Evolutionary conservation across 2,797 vertebrate species (phyloP), one percentile per base, ranked within the genome.

Genomic region (Glossophaga mutica): DNA sequence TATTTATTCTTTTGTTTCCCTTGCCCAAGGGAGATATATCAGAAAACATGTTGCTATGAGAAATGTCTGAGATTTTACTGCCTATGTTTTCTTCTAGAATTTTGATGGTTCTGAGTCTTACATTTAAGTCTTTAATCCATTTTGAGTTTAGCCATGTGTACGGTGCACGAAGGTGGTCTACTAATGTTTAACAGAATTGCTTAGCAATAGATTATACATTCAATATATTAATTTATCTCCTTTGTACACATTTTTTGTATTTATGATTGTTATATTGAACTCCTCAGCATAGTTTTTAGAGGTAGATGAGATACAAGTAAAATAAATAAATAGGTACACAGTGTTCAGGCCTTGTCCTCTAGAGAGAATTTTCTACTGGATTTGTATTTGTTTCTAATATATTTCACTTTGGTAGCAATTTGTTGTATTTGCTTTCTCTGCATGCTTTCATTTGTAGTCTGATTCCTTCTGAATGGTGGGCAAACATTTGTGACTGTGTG

Each of bases 401-500:
- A 26, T 84, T 92, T 97, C 44, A 62, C 39, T 65, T 74, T 42
- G 37, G 46, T 76, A 67, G 55, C 55, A 82, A 85, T 88, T 93
- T 85, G 16, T 44, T 82, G 19, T 83, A 37, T 67, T 94, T 91
- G 39, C 14, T 87, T 84, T 91, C 77, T 94, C 46, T 44, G n/a
- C 65, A 29, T 85, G 86, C 70, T 89, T 7, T 92, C 68, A 44
- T 78, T 81, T 73, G 37, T 34, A 78, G 44, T 26, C 34, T n/a
- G 37, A 79, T 82, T 93, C 73, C 55, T 94, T 86, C 52, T 86
- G 88, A 94, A 79, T 68, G 42, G 34, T 32, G 8, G 70, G 37
- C 34, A 94, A 94, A 86, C 73, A 84, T 79, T 67, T 95, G 85
- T 76, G 77, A 73, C 67, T 78, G 3, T 71, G 76, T 91, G 93